These are phyloP conservation scores for Drosophila sp. DNA, from an alignment of 1,140 invertebrate species.

Conservation along the genomic window DNA sequence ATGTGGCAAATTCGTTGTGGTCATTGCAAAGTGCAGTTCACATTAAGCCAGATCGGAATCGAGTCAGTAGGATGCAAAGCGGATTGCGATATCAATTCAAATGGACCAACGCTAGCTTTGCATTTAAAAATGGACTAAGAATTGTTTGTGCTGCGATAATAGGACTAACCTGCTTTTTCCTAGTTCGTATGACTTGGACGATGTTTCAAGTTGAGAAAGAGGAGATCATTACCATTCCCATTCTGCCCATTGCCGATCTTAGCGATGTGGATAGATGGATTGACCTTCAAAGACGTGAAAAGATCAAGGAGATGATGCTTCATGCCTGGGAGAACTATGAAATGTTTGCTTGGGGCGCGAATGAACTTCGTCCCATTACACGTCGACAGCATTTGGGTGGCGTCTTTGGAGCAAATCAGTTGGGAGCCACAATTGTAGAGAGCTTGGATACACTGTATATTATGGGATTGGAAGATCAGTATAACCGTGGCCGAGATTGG, in stretches of 20 bases:
- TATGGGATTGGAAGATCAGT: constrained; percentile 98
- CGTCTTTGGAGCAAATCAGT: constrained; percentile 93
- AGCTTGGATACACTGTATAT: constrained; percentile 97
- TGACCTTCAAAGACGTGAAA: constrained; percentile 37
- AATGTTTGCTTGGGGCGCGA: constrained; percentile 97
- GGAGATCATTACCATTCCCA: not conserved
- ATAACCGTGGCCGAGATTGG: constrained; percentile 95
- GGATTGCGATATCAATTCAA: not conserved
- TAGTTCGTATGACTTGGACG: not conserved
- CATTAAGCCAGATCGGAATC: not conserved
- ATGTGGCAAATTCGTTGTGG: not conserved
- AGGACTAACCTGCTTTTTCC: not conserved
- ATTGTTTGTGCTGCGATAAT: not conserved
- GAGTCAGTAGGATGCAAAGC: not conserved
- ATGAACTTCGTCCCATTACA: constrained; percentile 95
- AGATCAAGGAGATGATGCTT: constrained; percentile 91
- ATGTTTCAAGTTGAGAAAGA: not conserved
- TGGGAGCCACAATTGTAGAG: constrained; percentile 98
- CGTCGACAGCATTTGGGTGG: constrained; percentile 94
- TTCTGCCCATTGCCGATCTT: not conserved
- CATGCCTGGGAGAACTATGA: constrained; percentile 97
- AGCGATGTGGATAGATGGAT: not conserved
- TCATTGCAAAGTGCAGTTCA: not conserved
- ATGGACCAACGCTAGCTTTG: not conserved
- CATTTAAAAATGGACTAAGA: not conserved